These are phyloP conservation scores for Anthoscopus minutus DNA, from an alignment of 2,113 vertebrate species.

Conservation along the genomic window DNA sequence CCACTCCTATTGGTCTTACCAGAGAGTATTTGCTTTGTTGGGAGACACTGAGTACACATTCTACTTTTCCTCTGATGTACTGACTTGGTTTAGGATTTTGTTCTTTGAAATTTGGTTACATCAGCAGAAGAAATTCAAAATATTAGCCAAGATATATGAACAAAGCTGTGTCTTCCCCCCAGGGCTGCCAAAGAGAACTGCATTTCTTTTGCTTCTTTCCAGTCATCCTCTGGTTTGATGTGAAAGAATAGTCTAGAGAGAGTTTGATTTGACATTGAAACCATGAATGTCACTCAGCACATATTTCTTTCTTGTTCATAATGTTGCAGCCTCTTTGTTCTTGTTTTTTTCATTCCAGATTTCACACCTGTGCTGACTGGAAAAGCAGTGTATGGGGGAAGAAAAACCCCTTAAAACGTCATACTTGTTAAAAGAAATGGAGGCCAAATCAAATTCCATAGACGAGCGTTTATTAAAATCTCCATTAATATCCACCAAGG, in stretches of 20 bases:
- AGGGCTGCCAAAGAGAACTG: not conserved
- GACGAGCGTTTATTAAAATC: not conserved
- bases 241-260: not conserved
- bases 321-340: not conserved
- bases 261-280: not conserved
- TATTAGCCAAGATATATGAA: not conserved
- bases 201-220: accelerated
- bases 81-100: not conserved
- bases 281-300: not conserved
- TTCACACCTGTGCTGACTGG: not conserved
- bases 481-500: not conserved
- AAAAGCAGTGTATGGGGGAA: accelerated
- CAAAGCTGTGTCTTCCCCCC: not conserved
- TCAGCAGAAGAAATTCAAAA: not conserved
- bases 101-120: not conserved
- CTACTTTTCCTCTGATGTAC: not conserved
- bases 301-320: not conserved
- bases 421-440: not conserved
- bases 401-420: not conserved
- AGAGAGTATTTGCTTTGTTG: not conserved
- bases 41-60: not conserved
- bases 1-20: not conserved
- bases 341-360: not conserved
- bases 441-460: not conserved
- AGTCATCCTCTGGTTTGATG: not conserved